Conservation (phyloP, 2,888 invertebrate species). For the Blomia tropicalis region DNA sequence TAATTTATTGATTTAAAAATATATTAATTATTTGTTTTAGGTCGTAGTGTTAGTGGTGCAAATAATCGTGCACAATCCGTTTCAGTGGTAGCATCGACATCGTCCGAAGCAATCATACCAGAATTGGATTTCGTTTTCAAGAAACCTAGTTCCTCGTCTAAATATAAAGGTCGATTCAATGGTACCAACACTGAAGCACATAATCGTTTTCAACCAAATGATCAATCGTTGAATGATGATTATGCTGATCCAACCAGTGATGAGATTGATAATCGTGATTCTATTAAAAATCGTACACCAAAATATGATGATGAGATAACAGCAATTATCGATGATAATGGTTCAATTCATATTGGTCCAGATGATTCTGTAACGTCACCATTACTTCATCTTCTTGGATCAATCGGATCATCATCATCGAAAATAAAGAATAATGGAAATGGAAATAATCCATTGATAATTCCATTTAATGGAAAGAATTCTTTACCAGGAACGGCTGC, state of each 20-base stretch:
- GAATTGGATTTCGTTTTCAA: conserved; percentile 17
- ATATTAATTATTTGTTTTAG: not conserved
- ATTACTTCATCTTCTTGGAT: not conserved
- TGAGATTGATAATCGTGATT: conserved; percentile 29
- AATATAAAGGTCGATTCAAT: not conserved
- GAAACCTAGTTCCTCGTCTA: not conserved
- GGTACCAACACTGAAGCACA: not conserved
- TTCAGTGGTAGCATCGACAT: conserved; percentile 3
- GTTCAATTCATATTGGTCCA: conserved; percentile 27
- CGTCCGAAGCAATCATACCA: not conserved
- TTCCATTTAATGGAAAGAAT: not conserved
- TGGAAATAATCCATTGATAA: too few relatives aligned
- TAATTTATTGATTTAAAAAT: not conserved
- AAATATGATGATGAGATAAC: conserved; percentile 30
- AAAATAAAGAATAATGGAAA: not conserved
- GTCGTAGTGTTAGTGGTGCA: conserved; percentile 19
- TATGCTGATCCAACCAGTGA: conserved; percentile 29
- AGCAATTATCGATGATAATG: conserved; percentile 30
- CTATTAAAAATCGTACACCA: conserved; percentile 25
- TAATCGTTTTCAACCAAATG: not conserved
- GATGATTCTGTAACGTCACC: not conserved
- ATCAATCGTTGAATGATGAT: not conserved
- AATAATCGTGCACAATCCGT: conserved; percentile 18
- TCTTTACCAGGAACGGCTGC: not conserved
- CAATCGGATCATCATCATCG: not conserved